phyloP scores from a whole-genome alignment of 2,797 vertebrate genomes.

The Trematomus bernacchii region DNA sequence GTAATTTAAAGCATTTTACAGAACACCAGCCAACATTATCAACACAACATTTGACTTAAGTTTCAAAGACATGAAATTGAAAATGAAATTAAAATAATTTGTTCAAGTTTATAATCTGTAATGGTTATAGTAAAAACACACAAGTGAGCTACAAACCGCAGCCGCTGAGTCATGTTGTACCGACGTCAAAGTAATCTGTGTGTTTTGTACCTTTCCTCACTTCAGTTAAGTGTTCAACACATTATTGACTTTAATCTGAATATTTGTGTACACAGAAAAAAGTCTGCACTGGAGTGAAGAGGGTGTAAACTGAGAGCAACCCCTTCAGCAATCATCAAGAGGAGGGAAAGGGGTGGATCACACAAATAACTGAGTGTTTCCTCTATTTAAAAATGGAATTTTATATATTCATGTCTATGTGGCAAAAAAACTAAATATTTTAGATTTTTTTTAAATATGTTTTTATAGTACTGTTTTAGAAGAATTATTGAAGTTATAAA shows the following conservation, averaged over 20 bases:
- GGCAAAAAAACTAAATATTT: not conserved
- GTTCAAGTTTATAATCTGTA: not conserved
- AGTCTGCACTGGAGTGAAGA: slow-evolving; percentile 14
- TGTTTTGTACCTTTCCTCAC: not conserved
- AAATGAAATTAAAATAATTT: no score
- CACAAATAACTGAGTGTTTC: not conserved
- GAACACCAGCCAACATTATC: not conserved
- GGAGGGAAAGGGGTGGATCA: not conserved
- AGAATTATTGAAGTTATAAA: not conserved
- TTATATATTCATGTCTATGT: not conserved
- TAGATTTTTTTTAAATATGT: slow-evolving; percentile 8
- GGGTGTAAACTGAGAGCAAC: fast-evolving
- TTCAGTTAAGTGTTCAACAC: not conserved
- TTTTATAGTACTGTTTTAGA: not conserved
- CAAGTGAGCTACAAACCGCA: not conserved
- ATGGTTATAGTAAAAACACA: not conserved
- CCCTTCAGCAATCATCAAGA: not conserved
- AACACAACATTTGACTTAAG: not conserved
- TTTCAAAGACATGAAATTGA: not conserved
- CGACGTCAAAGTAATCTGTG: not conserved
- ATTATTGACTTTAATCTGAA: not conserved
- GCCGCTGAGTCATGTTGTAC: not conserved
- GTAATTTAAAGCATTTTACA: not conserved
- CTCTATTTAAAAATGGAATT: not conserved
- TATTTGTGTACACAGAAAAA: slow-evolving; percentile 16